Percentiles rank a stretch among this genome's conserved stretches.
These are phyloP conservation scores for Volucella zonaria DNA, from an alignment of 2,888 invertebrate species.

Conservation along the genomic window DNA sequence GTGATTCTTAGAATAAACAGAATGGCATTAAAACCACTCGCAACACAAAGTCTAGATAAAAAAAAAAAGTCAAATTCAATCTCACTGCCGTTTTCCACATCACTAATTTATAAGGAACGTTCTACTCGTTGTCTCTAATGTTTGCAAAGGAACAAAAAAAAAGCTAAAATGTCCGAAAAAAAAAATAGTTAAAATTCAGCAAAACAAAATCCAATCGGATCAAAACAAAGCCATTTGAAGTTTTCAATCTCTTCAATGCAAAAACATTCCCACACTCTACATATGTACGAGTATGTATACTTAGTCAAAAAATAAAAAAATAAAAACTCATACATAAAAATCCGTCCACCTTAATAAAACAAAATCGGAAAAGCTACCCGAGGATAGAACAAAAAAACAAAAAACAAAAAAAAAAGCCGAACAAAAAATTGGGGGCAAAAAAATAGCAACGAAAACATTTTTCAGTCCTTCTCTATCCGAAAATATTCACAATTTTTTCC, in stretches of 20 bases:
- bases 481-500: constrained; percentile 15
- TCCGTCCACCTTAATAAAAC: constrained; percentile 52
- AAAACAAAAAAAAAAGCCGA: not conserved
- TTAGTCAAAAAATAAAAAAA: not conserved
- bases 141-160: too few relatives aligned
- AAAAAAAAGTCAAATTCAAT: too few relatives aligned
- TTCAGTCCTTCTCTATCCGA: constrained; percentile 3
- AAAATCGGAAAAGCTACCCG: constrained; percentile 32
- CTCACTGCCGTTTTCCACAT: too few relatives aligned
- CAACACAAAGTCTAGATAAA: too few relatives aligned
- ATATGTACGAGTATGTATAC: not conserved
- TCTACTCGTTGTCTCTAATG: too few relatives aligned
- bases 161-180: too few relatives aligned
- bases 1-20: too few relatives aligned
- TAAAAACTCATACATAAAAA: constrained; percentile 32
- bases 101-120: too few relatives aligned
- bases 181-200: not conserved
- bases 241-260: constrained; percentile 11
- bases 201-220: constrained; percentile 6
- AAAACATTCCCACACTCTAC: constrained; percentile 11
- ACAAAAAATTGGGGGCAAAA: not conserved
- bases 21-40: too few relatives aligned
- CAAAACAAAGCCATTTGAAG: constrained; percentile 47
- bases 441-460: constrained; percentile 49
- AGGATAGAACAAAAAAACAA: too few relatives aligned